Conservation (phyloP, 1,140 invertebrate species). For the Pristionchus pacificus region DNA sequence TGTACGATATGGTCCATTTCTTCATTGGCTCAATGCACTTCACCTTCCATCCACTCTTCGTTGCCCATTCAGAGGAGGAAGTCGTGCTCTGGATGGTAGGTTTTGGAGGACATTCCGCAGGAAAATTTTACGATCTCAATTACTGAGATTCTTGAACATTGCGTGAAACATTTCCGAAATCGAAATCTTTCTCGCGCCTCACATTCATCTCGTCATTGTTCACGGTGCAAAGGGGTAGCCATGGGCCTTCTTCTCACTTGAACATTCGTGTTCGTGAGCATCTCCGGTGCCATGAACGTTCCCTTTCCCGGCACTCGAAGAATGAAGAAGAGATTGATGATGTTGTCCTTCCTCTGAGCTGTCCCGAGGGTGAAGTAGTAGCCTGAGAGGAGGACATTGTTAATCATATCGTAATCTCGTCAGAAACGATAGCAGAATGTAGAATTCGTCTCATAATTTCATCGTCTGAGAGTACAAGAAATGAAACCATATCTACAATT, state of each 20-base stretch:
- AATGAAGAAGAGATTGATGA: constrained; percentile 49
- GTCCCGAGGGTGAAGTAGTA: constrained; percentile 45
- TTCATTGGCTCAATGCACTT: constrained; percentile 44
- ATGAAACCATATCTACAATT: no score
- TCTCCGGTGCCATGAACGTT: constrained; percentile 44
- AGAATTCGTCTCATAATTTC: no score
- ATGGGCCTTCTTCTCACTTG: no score
- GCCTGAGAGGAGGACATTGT: neutral
- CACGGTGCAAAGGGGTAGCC: no score
- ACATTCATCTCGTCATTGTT: constrained; percentile 38
- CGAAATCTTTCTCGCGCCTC: neutral
- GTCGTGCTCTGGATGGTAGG: constrained; percentile 2
- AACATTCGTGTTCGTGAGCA: constrained; percentile 40
- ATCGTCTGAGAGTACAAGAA: no score
- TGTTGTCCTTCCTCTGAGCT: constrained; percentile 41
- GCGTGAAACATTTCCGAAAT: constrained; percentile 13
- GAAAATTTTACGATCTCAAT: neutral
- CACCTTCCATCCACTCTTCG: constrained; percentile 39
- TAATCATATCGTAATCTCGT: no score
- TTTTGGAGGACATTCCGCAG: neutral
- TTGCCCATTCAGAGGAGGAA: constrained; percentile 26
- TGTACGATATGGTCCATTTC: constrained; percentile 40
- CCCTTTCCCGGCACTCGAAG: constrained; percentile 41
- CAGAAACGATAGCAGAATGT: no score
- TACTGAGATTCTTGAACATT: neutral